A percentile compares a stretch with the other conserved stretches of the same genome.
Evolutionary conservation across 2,113 vertebrate species (phyloP).

Genomic region (Balaeniceps rex): DNA sequence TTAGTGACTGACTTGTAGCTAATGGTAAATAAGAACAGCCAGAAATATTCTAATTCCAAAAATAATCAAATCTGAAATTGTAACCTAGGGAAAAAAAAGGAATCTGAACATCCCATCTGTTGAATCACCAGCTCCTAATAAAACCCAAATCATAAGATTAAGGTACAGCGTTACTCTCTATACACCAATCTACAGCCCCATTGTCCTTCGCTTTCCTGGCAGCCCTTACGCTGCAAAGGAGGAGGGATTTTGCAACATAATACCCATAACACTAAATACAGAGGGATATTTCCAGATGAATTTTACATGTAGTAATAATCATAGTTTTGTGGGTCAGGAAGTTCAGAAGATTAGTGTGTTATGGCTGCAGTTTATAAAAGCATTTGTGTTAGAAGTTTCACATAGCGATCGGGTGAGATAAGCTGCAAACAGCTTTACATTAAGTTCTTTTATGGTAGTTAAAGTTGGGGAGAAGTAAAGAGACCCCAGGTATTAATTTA

Average conservation of each 20-base stretch:
- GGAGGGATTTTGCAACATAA: slow-evolving; percentile 26
- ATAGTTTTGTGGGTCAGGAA: slow-evolving; percentile 73
- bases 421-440: slow-evolving; percentile 58
- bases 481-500: slow-evolving; percentile 77
- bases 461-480: slow-evolving; percentile 58
- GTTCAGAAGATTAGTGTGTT: slow-evolving; percentile 73
- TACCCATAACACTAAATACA: background rate
- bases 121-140: background rate
- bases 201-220: background rate
- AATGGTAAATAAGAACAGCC: background rate
- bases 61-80: background rate
- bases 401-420: slow-evolving; percentile 77
- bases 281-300: slow-evolving; percentile 25
- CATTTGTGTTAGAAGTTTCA: slow-evolving; percentile 56
- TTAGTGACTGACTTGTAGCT: background rate
- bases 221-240: background rate
- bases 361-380: slow-evolving; percentile 63
- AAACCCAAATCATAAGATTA: background rate
- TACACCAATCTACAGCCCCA: background rate
- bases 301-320: slow-evolving; percentile 63
- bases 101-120: background rate
- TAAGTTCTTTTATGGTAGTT: slow-evolving; percentile 67
- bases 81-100: background rate
- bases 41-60: background rate
- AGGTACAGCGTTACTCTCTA: background rate